A percentile compares a stretch with the other conserved stretches of the same genome.
Evolutionary conservation across 2,888 invertebrate genomes (phyloP).

Genomic region (Nemoura dubitans): DNA sequence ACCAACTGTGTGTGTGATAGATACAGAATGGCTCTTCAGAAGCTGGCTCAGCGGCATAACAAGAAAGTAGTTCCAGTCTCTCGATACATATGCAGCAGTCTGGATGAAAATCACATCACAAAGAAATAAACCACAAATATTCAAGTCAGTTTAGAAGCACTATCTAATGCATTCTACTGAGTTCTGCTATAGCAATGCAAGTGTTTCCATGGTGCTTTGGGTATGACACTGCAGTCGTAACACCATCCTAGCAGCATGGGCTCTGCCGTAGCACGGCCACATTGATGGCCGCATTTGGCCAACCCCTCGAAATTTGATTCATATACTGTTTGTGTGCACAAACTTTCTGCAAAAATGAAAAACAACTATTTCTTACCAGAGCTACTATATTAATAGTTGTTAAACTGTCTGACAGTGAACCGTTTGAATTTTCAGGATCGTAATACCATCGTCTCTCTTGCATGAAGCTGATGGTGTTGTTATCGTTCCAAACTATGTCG

Average conservation of each 20-base stretch:
- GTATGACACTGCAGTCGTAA: no score
- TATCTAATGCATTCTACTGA: no score
- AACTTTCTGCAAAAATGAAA: no score
- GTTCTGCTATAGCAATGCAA: no score
- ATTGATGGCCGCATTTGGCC: no score
- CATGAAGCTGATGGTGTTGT: constrained; percentile 77
- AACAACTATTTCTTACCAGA: constrained; percentile 68
- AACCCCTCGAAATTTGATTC: no score
- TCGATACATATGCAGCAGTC: constrained; percentile 69
- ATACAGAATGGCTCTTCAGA: constrained; percentile 66
- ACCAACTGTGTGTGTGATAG: constrained; percentile 70
- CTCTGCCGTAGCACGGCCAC: no score
- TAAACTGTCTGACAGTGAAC: constrained; percentile 74
- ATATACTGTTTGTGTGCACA: no score
- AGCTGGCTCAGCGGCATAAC: constrained; percentile 51
- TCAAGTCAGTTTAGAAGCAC: no score
- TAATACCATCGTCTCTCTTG: constrained; percentile 76
- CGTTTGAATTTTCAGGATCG: constrained; percentile 71
- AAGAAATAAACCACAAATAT: background rate
- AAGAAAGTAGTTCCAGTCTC: constrained; percentile 64
- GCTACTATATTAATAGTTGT: constrained; percentile 80
- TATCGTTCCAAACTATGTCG: constrained; percentile 77
- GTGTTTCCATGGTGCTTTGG: no score
- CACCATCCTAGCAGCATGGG: no score
- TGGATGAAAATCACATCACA: constrained; percentile 56